Evolutionary conservation across 2,888 invertebrate genomes (phyloP).

Genomic region (Microplitis manilae): DNA sequence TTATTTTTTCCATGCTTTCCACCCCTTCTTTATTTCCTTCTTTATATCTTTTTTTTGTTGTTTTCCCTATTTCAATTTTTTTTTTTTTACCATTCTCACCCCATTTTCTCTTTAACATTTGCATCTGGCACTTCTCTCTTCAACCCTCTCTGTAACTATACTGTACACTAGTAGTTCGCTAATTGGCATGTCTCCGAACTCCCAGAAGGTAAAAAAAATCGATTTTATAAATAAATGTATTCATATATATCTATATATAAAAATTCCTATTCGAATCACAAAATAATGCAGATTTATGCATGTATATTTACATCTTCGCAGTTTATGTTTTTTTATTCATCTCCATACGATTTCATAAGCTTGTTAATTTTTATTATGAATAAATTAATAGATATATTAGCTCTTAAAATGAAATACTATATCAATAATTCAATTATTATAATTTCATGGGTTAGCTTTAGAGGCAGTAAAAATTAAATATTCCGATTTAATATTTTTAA

Average conservation of each 20-base stretch:
- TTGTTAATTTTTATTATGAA: background rate
- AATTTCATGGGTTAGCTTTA: no score
- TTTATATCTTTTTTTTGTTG: slow-evolving; percentile 14
- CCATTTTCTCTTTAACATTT: slow-evolving; percentile 7
- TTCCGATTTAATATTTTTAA: no score
- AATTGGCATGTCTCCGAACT: slow-evolving; percentile 5
- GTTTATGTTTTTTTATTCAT: background rate
- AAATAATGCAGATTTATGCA: background rate
- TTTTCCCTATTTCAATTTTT: slow-evolving; percentile 12
- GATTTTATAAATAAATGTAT: background rate
- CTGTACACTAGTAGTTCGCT: background rate
- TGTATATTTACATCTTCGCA: background rate
- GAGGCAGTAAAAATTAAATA: no score
- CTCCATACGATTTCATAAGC: background rate
- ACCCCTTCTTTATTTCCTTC: background rate
- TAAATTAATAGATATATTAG: no score
- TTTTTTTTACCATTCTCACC: background rate
- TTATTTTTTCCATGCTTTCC: no score
- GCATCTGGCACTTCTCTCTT: slow-evolving; percentile 6
- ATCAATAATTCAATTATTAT: no score
- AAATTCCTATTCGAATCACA: background rate
- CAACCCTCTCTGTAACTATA: background rate
- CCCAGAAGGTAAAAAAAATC: background rate
- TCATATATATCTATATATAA: background rate
- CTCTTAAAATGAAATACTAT: no score